Base-by-base conservation (phyloP, 30 jellyfish, hydroid and myxozoan species). In the Sanderia malayensis region DNA sequence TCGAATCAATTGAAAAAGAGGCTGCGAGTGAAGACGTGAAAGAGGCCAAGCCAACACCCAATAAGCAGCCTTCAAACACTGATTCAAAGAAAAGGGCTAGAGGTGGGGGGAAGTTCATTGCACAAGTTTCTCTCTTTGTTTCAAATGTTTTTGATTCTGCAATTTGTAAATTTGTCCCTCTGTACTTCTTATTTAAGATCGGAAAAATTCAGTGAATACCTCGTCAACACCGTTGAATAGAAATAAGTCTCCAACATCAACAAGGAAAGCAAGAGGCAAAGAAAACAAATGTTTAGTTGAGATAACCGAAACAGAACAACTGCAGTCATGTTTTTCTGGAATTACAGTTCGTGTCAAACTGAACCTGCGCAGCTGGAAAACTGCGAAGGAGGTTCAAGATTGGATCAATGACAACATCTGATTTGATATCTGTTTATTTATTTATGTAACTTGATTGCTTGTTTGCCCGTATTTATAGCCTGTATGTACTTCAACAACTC, bases 371-470 rank as follows among this genome's bases (percentile, higher is more conserved):
- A 69, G 79, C 28, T 80, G 92, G 92, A 41, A 80, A 49, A 80
- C 64, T 67, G 76, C 73, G 46, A 68, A 60, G 9, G 92, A 80
- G 72, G 92, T 67, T 0, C 82, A 78, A 37, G 80, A 78, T 4
- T 78, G 89, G 89, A 55, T 65, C 18, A 31, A 22, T 25, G 33
- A 49, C 4, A 49, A 9, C 27, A 4, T 7, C 11, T 11, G 8
- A 4, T 49, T 19, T 49, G 64, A 49, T 18, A 4, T 2, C 8
- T 37, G 10, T 37, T 37, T 37, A 4, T 37, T 37, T 13, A 37
- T 37, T 37, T 37, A 4, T 37, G 13, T 37, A 4, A 13, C 13
- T 4, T 37, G 6, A 4, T 37, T 37, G 52, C 13, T 37, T 37
- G 52, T 37, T 4, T 37, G 13, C n/a, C n/a, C n/a, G n/a, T n/a